Percentiles rank a stretch among this genome's conserved stretches.
These are phyloP conservation scores for Pyrrhia umbra DNA, from an alignment of 2,888 invertebrate genomes.

Conservation along the genomic window DNA sequence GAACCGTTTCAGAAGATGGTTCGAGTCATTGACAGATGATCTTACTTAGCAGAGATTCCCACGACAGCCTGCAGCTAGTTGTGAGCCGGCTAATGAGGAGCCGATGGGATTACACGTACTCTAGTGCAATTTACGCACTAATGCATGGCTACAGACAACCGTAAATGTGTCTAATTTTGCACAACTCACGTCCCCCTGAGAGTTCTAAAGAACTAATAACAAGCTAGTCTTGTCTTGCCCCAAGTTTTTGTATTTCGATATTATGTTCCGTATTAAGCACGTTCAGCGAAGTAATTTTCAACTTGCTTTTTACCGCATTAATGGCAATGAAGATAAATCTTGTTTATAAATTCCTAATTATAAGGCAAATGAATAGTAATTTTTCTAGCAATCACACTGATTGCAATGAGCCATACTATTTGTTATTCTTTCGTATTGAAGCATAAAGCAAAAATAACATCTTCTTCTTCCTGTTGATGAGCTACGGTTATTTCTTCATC, in stretches of 20 bases:
- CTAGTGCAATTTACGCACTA: slow-evolving; percentile 84
- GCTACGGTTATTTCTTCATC: slow-evolving; percentile 10
- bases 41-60: slow-evolving; percentile 78
- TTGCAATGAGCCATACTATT: slow-evolving; percentile 29
- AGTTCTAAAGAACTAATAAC: slow-evolving; percentile 47
- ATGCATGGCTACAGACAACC: slow-evolving; percentile 79
- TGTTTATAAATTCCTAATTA: slow-evolving; percentile 28
- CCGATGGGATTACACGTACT: slow-evolving; percentile 81
- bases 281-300: slow-evolving; percentile 28
- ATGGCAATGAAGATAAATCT: slow-evolving; percentile 20
- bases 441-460: slow-evolving; percentile 24
- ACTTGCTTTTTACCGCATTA: slow-evolving; percentile 13
- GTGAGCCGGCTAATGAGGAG: slow-evolving; percentile 80
- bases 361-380: slow-evolving; percentile 42
- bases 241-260: slow-evolving; percentile 39
- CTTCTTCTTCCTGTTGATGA: slow-evolving; percentile 20
- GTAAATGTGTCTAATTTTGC: slow-evolving; percentile 79
- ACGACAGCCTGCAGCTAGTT: slow-evolving; percentile 75
- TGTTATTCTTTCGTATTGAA: not conserved
- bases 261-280: slow-evolving; percentile 8
- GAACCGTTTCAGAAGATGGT: slow-evolving; percentile 63
- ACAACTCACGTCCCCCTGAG: slow-evolving; percentile 56
- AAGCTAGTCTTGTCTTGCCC: slow-evolving; percentile 9
- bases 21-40: slow-evolving; percentile 69
- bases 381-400: slow-evolving; percentile 21